Base-by-base conservation (phyloP, 2,113 vertebrate species). In the Apodemus sylvaticus region DNA sequence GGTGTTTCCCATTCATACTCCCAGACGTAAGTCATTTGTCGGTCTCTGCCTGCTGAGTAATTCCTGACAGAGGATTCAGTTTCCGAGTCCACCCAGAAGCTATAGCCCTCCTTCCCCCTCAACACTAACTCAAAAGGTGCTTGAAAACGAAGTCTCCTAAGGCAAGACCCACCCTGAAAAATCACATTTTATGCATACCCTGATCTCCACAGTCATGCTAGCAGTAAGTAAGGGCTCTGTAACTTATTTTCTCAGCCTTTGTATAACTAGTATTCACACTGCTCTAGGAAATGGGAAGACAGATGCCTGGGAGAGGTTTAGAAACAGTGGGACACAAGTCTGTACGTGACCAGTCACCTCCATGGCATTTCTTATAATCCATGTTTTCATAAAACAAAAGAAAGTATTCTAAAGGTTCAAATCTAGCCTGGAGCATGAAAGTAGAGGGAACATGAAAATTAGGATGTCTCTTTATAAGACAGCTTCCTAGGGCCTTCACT, bases 311-410 rank as follows among this genome's bases (percentile, higher is more conserved):
- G 13, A 83, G 39, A 36, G 62, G 45, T 48, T 51, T 6, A 24
- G 58, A 62, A 71, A 76, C 3, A 24, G 39, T 26, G 29, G 55
- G 55, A 70, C 9, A 19, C 2, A 36, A 0, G 4, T 36, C 51
- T 31, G 19, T 36, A 1, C 4, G 9, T 0, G 45, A n/a, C 26
- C 39, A 16, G 12, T 10, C 16, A 2, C 10, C 2, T 64, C 26
- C 81, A 22, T 0, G 14, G 81, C 58, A 29, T 70, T 62, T 62
- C 73, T 55, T 31, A 62, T 2, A 22, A 31, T 1, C 39, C 14
- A 62, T 19, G 16, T 71, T 68, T 34, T 36, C 31, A 24, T 66
- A 68, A 36, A 16, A 31, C 60, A 34, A 48, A 62, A 66, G 42
- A 24, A 22, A 11, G 16, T 3, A 12, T 58, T 31, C 13, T 68